Evolutionary conservation across 1,140 invertebrate species (phyloP), one percentile per base, ranked within the genome.

Genomic region (Lethocerus indicus): DNA sequence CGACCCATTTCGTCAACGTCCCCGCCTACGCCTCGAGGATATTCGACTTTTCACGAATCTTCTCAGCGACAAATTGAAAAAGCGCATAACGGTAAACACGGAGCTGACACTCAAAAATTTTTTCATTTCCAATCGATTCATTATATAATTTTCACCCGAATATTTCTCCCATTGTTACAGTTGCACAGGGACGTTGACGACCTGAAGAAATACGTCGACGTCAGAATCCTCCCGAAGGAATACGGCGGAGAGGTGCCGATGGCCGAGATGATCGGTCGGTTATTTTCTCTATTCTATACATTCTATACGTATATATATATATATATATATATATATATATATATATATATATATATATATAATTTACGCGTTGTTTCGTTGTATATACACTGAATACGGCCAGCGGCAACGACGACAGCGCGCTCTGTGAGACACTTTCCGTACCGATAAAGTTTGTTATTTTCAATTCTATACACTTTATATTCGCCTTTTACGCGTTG

Each of bases 211-310:
- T 68, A 74, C 47, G 71, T 89, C 1, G 73, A 85, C 57, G 70
- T 74, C 7, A 74, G 76, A 50, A 83, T 87, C 58, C 62, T 90
- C 43, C 87, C 86, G 1, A 81, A 83, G 61, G 87, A 90, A 61
- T 89, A 88, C 59, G 85, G 86, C 1, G 87, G 86, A 1, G 76
- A 76, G 25, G 64, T 85, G 13, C 82, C 85, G 16, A 61, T 87
- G 28, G 67, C 67, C 9, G 81, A 86, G 23, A 87, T 90, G 82
- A 81, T 88, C 47, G 58, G 61, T 62, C 26, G 52, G 18, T 9
- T 27, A 4, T 9, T 41, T 12, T 41, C 7, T 12, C 7, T 12
- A 20, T 41, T 12, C 7, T 14, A 12, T 7, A 20, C 20, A 7
- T 13, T 20, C 20, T 12, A 7, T 41, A 18, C 7, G 20, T 9